Conservation (phyloP, 2,888 invertebrate species). For the Caradrina kadenii region DNA sequence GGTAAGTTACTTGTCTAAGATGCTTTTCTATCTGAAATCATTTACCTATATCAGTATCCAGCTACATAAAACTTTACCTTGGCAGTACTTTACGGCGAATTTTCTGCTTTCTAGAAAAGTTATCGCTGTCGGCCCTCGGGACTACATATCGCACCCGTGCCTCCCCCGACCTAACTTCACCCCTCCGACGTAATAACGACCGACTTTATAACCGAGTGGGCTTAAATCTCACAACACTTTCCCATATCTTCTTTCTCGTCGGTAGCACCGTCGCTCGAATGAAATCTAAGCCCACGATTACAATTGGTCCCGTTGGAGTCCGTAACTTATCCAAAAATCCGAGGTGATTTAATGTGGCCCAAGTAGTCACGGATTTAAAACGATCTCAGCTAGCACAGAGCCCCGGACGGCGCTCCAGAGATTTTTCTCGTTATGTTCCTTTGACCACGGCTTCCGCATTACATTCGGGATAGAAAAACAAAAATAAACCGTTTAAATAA, state of each 20-base stretch:
- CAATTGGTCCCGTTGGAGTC: constrained; percentile 74
- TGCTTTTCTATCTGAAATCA: constrained; percentile 40
- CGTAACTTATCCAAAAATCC: constrained; percentile 80
- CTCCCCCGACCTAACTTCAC: constrained; percentile 47
- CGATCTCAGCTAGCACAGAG: constrained; percentile 64
- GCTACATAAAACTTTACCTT: constrained; percentile 65
- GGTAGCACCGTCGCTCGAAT: constrained; percentile 54
- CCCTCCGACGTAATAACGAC: constrained; percentile 68
- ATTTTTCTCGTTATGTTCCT: constrained; percentile 67
- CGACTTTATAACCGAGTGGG: constrained; percentile 68
- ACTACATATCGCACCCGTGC: constrained; percentile 64
- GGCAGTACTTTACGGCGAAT: constrained; percentile 59
- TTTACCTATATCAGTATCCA: constrained; percentile 60
- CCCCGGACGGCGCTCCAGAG: constrained; percentile 60
- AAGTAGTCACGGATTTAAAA: constrained; percentile 71
- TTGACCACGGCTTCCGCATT: constrained; percentile 65
- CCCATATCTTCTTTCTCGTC: constrained; percentile 62
- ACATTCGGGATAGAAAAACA: constrained; percentile 48
- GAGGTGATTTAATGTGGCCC: constrained; percentile 77
- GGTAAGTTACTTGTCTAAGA: constrained; percentile 7
- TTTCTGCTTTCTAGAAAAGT: constrained; percentile 70
- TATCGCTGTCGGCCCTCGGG: constrained; percentile 69
- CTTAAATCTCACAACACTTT: constrained; percentile 69
- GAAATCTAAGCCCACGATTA: constrained; percentile 73
- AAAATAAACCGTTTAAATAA: constrained; percentile 27